Evolutionary conservation across 2,888 invertebrate genomes (phyloP).

Genomic region (Ephialtes manifestator): DNA sequence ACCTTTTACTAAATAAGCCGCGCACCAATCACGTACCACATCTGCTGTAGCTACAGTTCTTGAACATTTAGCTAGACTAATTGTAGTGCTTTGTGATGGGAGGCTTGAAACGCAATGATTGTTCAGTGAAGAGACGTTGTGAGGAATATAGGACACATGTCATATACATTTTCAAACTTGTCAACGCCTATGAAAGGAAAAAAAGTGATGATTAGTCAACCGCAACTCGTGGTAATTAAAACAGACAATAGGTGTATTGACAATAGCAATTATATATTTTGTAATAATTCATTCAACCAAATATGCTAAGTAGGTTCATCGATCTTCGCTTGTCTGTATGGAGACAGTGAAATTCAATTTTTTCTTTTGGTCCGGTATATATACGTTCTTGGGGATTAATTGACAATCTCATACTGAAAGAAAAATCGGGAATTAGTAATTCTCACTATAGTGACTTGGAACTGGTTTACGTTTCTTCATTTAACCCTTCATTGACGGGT

Average conservation of each 20-base stretch:
- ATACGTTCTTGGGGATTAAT: no score
- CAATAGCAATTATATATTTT: neutral
- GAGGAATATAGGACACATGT: neutral
- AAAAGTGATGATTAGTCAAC: neutral
- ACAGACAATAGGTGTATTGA: neutral
- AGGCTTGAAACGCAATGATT: neutral
- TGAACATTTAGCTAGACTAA: neutral
- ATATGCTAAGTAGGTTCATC: neutral
- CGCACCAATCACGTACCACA: conserved; percentile 56
- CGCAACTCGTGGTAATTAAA: neutral
- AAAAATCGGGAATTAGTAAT: no score
- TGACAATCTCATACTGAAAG: no score
- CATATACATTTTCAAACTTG: neutral
- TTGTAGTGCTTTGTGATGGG: neutral
- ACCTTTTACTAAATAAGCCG: conserved; percentile 66
- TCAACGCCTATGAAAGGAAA: neutral
- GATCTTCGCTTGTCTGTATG: neutral
- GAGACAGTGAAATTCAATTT: neutral
- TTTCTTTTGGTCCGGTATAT: no score
- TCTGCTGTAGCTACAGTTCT: conserved; percentile 16
- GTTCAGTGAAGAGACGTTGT: neutral
- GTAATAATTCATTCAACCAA: neutral
- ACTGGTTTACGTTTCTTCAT: no score
- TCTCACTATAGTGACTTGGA: no score
- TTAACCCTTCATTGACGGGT: no score